Percentiles rank a stretch among this genome's conserved stretches.
These are phyloP conservation scores for Bothrops jararaca DNA, from an alignment of 2,113 vertebrate species.

Conservation along the genomic window DNA sequence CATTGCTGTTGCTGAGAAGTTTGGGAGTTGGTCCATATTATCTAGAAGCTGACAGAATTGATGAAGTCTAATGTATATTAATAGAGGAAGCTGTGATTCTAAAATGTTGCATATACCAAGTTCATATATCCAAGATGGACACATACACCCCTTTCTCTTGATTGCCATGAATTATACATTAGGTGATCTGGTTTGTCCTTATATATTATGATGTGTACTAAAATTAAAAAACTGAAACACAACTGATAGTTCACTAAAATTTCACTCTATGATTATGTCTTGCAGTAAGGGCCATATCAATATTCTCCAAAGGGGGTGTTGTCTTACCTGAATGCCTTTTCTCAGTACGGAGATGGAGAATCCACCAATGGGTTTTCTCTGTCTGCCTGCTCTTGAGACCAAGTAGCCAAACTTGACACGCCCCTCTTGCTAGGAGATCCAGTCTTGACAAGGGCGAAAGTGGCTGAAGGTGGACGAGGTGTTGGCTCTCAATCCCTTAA, in stretches of 20 bases:
- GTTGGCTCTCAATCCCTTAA: too few species aligned
- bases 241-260: neutral
- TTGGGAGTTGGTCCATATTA: neutral
- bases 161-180: neutral
- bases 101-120: neutral
- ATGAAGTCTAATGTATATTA: neutral
- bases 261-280: neutral
- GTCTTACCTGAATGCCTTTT: too few species aligned
- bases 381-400: too few species aligned
- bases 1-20: neutral
- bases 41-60: neutral
- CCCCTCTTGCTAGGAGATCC: too few species aligned
- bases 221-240: neutral
- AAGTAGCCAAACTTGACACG: too few species aligned
- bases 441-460: too few species aligned
- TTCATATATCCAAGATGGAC: neutral
- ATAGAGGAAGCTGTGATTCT: neutral
- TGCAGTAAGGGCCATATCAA: neutral
- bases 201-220: neutral
- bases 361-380: too few species aligned
- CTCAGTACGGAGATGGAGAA: too few species aligned
- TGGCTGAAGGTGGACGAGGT: too few species aligned
- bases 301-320: too few species aligned
- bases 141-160: neutral
- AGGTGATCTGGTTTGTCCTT: neutral